These are phyloP conservation scores for Aurelia sp. DNA, from an alignment of 30 jellyfish, hydroid and myxozoan genomes.

Conservation along the genomic window DNA sequence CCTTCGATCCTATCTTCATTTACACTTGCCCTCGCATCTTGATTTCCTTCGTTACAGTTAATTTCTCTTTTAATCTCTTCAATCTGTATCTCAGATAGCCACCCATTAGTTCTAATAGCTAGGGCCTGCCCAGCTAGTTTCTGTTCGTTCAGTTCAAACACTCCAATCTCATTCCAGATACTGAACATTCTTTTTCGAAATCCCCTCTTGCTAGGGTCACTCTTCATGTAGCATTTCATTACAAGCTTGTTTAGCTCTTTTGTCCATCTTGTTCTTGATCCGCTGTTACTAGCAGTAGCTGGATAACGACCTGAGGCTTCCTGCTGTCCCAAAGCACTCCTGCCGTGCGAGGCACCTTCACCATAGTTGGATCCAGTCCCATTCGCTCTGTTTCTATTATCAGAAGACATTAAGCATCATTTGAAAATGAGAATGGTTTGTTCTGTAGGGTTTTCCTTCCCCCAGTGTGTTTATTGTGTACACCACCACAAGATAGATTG, in stretches of 20 bases:
- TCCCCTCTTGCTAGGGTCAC: conserved; percentile 48
- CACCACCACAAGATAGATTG: conserved; percentile 55
- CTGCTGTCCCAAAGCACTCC: conserved; percentile 39
- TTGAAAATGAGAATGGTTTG: conserved; percentile 33
- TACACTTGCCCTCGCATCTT: conserved; percentile 1
- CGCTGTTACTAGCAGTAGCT: conserved; percentile 53
- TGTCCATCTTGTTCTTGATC: conserved; percentile 40
- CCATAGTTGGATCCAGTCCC: conserved; percentile 55
- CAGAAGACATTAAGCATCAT: conserved; percentile 32
- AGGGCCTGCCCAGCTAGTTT: conserved; percentile 47
- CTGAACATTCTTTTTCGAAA: conserved; percentile 35
- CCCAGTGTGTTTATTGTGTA: conserved; percentile 40
- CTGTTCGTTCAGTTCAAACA: conserved; percentile 45
- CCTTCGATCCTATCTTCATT: conserved; percentile 18
- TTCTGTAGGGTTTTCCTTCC: conserved; percentile 51
- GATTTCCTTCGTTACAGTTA: conserved; percentile 16
- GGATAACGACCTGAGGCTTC: conserved; percentile 55
- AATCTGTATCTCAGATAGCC: conserved; percentile 33
- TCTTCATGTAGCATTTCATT: conserved; percentile 26
- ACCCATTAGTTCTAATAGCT: conserved; percentile 25
- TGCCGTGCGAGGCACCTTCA: conserved; percentile 65
- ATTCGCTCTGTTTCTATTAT: conserved; percentile 44
- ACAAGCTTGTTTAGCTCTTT: conserved; percentile 49
- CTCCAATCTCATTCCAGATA: conserved; percentile 36
- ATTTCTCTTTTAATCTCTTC: conserved; percentile 36